phyloP scores from a whole-genome alignment of 2,888 invertebrate genomes.

The Drosophila percnosoma region DNA sequence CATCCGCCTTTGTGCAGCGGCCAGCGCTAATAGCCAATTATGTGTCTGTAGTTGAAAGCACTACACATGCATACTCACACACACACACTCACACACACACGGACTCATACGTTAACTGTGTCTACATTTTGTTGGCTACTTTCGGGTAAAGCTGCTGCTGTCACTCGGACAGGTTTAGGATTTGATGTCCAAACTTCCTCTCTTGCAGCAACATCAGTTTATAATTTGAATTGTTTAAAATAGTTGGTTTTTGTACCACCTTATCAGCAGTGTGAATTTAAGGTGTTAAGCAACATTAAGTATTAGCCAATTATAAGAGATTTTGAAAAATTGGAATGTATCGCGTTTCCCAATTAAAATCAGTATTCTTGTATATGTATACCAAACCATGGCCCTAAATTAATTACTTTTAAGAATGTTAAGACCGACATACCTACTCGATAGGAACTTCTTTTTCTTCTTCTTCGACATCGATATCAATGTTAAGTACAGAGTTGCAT shows the following conservation, averaged over 20 bases:
- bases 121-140: conserved; percentile 2
- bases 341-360: background rate
- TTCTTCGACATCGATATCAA: no score
- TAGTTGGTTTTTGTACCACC: conserved; percentile 18
- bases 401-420: background rate
- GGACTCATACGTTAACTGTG: background rate
- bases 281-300: background rate
- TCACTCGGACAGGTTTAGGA: conserved; percentile 54
- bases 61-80: conserved; percentile 1
- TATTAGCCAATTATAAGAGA: background rate
- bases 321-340: fast-evolving
- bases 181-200: conserved; percentile 54
- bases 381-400: background rate
- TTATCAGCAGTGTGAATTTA: conserved; percentile 20
- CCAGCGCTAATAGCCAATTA: conserved; percentile 76
- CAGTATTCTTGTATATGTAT: background rate
- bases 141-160: conserved; percentile 36
- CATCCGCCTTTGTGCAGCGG: conserved; percentile 51
- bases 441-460: background rate
- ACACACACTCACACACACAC: background rate
- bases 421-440: background rate
- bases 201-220: conserved; percentile 39
- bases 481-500: no score
- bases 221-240: conserved; percentile 55
- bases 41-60: conserved; percentile 34